Percentiles rank a stretch among this genome's conserved stretches.
These are phyloP conservation scores for Eremophila alpestris DNA, from an alignment of 2,797 vertebrate genomes.

Conservation along the genomic window DNA sequence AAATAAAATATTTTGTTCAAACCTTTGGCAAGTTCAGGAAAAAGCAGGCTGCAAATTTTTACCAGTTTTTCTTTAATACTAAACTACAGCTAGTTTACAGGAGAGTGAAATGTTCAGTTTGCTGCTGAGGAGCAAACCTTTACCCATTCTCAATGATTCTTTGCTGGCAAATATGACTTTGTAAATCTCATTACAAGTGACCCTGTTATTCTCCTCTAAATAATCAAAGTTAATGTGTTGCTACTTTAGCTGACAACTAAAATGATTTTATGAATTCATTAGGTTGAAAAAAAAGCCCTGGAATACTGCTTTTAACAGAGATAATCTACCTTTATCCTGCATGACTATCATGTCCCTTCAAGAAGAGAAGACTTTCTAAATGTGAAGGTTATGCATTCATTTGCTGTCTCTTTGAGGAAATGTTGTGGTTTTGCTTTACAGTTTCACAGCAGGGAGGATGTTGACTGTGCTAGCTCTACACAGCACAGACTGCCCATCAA, in stretches of 20 bases:
- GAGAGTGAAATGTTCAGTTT: neutral
- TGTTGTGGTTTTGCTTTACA: neutral
- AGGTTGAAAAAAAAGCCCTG: neutral
- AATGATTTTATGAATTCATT: neutral
- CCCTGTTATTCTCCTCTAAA: neutral
- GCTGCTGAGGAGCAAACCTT: neutral
- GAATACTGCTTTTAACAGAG: neutral
- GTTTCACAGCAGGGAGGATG: neutral
- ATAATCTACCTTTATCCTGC: neutral
- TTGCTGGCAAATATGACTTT: neutral
- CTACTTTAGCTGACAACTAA: neutral
- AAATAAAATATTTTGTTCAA: neutral
- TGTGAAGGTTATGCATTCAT: neutral
- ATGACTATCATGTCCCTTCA: neutral
- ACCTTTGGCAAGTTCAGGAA: neutral
- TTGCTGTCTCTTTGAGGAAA: neutral
- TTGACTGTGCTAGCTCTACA: neutral
- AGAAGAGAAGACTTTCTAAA: neutral
- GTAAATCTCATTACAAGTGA: neutral
- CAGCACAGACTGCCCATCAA: rapidly evolving
- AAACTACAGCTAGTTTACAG: neutral
- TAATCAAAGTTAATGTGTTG: neutral
- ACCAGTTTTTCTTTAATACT: neutral
- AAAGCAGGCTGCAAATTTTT: neutral
- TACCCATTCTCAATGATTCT: neutral